Conservation (phyloP, 2,113 vertebrate genomes). For the Holacanthus passer region DNA sequence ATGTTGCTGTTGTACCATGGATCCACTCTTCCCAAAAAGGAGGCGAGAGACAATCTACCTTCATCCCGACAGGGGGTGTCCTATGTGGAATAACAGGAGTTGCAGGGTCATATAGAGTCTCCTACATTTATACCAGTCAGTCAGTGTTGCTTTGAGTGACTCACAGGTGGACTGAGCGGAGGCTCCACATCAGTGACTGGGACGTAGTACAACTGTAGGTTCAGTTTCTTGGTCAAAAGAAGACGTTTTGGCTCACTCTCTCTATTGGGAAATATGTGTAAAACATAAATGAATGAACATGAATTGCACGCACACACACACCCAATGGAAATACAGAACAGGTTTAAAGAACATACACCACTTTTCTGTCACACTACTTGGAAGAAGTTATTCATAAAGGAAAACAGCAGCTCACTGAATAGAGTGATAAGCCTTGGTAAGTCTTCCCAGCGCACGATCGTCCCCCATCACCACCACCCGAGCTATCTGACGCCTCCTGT, state of each 20-base stretch:
- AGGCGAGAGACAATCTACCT: slow-evolving; percentile 77
- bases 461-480: slow-evolving; percentile 89
- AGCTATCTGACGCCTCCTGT: slow-evolving; percentile 83
- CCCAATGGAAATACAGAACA: not conserved
- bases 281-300: not conserved
- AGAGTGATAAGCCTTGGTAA: slow-evolving; percentile 85
- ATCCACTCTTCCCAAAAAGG: slow-evolving; percentile 86
- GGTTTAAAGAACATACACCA: not conserved
- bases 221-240: slow-evolving; percentile 85
- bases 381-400: not conserved
- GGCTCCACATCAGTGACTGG: slow-evolving; percentile 73
- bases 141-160: not conserved
- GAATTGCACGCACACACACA: not conserved
- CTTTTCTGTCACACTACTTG: not conserved
- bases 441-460: slow-evolving; percentile 86
- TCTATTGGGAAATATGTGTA: slow-evolving; percentile 27
- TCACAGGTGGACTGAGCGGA: slow-evolving; percentile 10
- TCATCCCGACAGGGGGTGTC: slow-evolving; percentile 15
- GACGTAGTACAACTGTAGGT: slow-evolving; percentile 90
- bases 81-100: slow-evolving; percentile 31
- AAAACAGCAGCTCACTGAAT: slow-evolving; percentile 82
- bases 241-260: slow-evolving; percentile 82
- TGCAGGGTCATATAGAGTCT: not conserved
- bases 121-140: not conserved
- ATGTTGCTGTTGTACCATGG: slow-evolving; percentile 91